These are phyloP conservation scores for Chlorocebus sabaeus DNA, from an alignment of 2,113 vertebrate species.

Conservation along the genomic window DNA sequence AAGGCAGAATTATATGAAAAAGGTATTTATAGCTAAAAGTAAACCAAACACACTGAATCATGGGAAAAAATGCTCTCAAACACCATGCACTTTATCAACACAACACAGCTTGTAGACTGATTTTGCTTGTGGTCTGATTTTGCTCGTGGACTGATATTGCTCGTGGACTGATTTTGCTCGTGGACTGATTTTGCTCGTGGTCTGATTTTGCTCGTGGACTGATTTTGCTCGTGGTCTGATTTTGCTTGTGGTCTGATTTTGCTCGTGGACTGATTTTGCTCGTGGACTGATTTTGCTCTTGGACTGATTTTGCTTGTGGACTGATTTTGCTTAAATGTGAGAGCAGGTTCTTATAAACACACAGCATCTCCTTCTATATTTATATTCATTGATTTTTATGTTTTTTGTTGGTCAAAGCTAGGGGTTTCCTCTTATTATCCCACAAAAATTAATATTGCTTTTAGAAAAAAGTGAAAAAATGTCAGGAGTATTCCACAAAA, in stretches of 20 bases:
- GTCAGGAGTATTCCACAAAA: neutral
- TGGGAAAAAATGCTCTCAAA: conserved; percentile 69
- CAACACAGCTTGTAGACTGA: neutral
- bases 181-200: conserved; percentile 35
- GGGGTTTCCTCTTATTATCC: neutral
- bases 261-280: conserved; percentile 53
- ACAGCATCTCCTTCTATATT: neutral
- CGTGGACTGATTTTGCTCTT: neutral
- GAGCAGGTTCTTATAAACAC: neutral
- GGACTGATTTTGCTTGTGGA: conserved; percentile 58
- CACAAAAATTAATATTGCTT: conserved; percentile 31
- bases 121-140: too few species aligned
- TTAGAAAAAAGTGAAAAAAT: neutral
- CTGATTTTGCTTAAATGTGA: conserved; percentile 59
- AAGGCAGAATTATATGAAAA: conserved; percentile 67
- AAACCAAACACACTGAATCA: conserved; percentile 79
- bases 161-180: neutral
- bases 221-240: neutral
- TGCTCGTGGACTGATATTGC: conserved; percentile 47
- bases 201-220: conserved; percentile 19
- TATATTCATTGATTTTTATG: conserved; percentile 49
- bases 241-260: too few species aligned
- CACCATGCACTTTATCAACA: conserved; percentile 54
- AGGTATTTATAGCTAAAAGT: conserved; percentile 77
- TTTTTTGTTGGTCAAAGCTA: conserved; percentile 8